phyloP scores from a whole-genome alignment of 2,113 vertebrate genomes.

The Anhinga anhinga region DNA sequence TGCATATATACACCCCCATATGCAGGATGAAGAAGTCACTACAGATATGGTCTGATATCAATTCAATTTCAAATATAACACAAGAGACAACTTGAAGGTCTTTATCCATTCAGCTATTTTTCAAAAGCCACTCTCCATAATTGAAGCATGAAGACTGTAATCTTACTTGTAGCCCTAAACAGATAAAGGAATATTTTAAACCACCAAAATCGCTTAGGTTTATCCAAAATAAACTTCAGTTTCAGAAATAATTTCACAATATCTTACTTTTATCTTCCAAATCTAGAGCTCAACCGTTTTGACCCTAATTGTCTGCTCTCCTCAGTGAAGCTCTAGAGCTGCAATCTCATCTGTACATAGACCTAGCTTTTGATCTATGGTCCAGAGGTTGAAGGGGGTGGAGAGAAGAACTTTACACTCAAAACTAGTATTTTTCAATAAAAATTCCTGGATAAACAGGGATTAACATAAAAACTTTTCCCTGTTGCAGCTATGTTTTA shows the following conservation, averaged over 20 bases:
- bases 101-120: not conserved
- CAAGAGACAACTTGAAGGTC: not conserved
- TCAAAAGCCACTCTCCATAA: not conserved
- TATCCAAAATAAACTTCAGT: not conserved
- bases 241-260: not conserved
- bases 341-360: not conserved
- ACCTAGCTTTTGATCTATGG: no score
- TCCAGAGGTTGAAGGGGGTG: not conserved
- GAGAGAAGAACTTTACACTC: not conserved
- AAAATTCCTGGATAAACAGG: not conserved
- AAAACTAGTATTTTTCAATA: not conserved
- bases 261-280: not conserved
- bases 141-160: not conserved
- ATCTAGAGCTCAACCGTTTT: not conserved
- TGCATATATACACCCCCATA: not conserved
- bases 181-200: not conserved
- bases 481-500: not conserved
- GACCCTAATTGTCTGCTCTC: not conserved
- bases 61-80: not conserved
- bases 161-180: not conserved
- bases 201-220: not conserved
- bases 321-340: not conserved
- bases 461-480: not conserved
- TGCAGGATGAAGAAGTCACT: not conserved
- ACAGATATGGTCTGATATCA: not conserved